Base-by-base conservation (phyloP, 2,113 vertebrate species). In the Columbina picui region DNA sequence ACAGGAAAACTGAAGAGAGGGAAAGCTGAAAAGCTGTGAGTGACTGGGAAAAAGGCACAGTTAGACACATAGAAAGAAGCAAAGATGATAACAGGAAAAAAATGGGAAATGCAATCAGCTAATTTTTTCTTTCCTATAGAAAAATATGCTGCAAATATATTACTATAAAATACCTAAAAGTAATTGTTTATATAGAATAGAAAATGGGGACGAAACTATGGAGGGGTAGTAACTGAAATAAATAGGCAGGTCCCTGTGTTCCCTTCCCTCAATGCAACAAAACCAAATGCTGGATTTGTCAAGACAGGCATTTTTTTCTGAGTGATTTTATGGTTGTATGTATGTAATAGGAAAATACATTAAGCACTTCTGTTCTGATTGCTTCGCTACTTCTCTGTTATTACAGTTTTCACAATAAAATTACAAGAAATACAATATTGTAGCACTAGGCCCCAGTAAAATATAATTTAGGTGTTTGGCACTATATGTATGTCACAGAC, bases 1-100 rank as follows among this genome's bases (percentile, higher is more conserved):
- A 97, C 27, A 41, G 94, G 93, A 90, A 97, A 77, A 52, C 27
- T 91, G 60, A 97, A 95, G 64, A 95, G 67, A 90, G 93, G 85
- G 43, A 96, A 96, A 87, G 85, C 25, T 68, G 95, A 70, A 96
- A 96, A 91, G 65, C 86, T 92, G 70, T 84, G 80, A 59, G 80
- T 25, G 34, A 65, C 92, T 98, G 30, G 82, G 79, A n/a, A 83
- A 64, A 90, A 91, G 36, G 67, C 83, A 68, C 56, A 43, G 30
- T 52, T 57, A 94, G 68, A 55, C 18, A 73, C 9, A 85, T 10
- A 50, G 29, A 77, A 73, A 67, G 71, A 94, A 55, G 36, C 57
- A 94, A 94, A 78, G 19, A 67, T 2, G 1, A 65, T 68, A 90
- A 89, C 78, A 75, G 94, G 74, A 87, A 87, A 95, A 87, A 94